A percentile compares a stretch with the other conserved stretches of the same genome.
phyloP scores from a whole-genome alignment of 2,888 invertebrate species.

The Ormyrus labotus region DNA sequence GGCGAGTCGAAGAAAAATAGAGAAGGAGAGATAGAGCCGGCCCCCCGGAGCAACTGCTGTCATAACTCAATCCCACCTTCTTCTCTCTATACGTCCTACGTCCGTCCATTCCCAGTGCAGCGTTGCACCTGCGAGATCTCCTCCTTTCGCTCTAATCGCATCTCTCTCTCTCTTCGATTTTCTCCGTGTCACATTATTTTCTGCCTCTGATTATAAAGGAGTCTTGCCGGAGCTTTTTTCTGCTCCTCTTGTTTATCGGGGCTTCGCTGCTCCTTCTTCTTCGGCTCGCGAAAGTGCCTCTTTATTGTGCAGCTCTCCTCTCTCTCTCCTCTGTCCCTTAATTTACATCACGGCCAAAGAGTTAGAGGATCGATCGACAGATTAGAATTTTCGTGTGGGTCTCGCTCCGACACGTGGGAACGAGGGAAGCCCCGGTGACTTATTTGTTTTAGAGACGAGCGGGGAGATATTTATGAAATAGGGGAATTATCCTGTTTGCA shows the following conservation, averaged over 20 bases:
- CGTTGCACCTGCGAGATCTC: conserved; percentile 62
- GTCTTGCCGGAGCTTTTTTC: conserved; percentile 21
- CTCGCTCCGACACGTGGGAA: conserved; percentile 46
- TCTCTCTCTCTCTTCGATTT: conserved; percentile 47
- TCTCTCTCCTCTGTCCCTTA: conserved; percentile 35
- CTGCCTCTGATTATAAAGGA: conserved; percentile 50
- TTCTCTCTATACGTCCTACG: conserved; percentile 60
- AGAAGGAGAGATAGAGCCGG: conserved; percentile 65
- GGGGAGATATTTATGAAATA: conserved; percentile 54
- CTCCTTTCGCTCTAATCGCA: conserved; percentile 47
- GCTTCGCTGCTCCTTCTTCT: conserved; percentile 9
- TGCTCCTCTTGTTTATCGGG: not conserved
- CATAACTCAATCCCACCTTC: conserved; percentile 76
- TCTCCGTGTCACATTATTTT: conserved; percentile 51
- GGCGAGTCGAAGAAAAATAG: not conserved
- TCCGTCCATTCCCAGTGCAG: conserved; percentile 61
- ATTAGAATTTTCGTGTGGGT: conserved; percentile 52
- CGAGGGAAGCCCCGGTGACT: conserved; percentile 48
- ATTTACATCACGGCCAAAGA: conserved; percentile 54
- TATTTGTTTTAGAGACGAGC: conserved; percentile 49
- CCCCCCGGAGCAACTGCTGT: conserved; percentile 76
- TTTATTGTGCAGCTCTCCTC: conserved; percentile 37
- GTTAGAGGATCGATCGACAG: conserved; percentile 56
- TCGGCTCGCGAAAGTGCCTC: not conserved
- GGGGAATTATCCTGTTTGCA: conserved; percentile 27